Conservation (phyloP, 1,140 invertebrate genomes). For the Sitobion miscanthi region DNA sequence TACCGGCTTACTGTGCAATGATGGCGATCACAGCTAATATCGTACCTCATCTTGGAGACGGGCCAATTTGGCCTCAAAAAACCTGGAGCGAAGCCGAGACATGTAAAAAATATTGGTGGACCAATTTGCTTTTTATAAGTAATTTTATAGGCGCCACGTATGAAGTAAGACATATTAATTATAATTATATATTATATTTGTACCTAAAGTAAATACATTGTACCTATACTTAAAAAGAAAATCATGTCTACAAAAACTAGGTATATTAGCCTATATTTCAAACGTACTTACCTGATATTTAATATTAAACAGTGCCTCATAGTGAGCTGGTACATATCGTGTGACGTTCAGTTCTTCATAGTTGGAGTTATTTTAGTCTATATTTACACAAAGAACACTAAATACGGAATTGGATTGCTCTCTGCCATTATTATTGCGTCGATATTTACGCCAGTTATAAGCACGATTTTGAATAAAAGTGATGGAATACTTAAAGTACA, state of each 20-base stretch:
- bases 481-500: conserved; percentile 39
- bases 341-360: conserved; percentile 41
- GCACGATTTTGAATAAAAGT: neutral
- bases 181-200: neutral
- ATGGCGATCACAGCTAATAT: conserved; percentile 14
- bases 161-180: neutral
- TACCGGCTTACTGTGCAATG: neutral
- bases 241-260: neutral
- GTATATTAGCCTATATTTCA: neutral
- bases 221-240: neutral
- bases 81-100: neutral
- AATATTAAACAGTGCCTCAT: conserved; percentile 47
- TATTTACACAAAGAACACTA: conserved; percentile 30
- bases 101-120: conserved; percentile 40
- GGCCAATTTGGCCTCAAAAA: neutral
- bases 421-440: neutral
- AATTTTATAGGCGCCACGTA: neutral
- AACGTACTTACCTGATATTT: neutral
- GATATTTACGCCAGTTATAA: neutral
- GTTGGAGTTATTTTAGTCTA: conserved; percentile 24
- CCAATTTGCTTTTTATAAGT: neutral
- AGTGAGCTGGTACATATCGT: conserved; percentile 56
- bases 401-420: neutral
- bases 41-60: neutral
- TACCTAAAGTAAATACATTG: neutral